Evolutionary conservation across 1,140 invertebrate genomes (phyloP), one percentile per base, ranked within the genome.

Genomic region (Agraylea sexmaculata): DNA sequence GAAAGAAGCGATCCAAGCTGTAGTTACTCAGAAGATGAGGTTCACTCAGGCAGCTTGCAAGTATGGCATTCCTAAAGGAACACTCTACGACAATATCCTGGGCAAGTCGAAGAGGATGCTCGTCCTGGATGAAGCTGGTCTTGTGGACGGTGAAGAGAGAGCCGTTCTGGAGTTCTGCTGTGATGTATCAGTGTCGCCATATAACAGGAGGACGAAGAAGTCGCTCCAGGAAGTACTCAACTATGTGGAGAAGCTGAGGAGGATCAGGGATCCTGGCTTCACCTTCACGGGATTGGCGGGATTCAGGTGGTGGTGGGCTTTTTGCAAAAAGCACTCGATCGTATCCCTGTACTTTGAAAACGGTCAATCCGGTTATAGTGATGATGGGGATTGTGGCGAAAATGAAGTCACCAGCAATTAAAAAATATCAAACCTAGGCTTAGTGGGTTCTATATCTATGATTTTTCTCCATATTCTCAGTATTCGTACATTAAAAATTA

Each of bases 301-400:
- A 2, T 83, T 81, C 50, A 58, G 78, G 13, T 83, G 80, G 80
- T 83, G 80, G 80, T 83, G 80, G 80, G 80, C 79, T 0, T 83
- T 83, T 51, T 82, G 79, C 63, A 82, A 82, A 55, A 82, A 83
- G 51, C 76, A 83, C 59, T 77, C 75, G 30, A 80, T 83, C 38
- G 77, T 81, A 1, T 49, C 47, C 3, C 35, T 45, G 16, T 49
- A 45, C 29, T 45, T 40, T 29, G 42, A 44, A n/a, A n/a, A n/a
- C n/a, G n/a, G n/a, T n/a, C n/a, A n/a, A n/a, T n/a, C n/a, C n/a
- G n/a, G n/a, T n/a, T n/a, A n/a, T n/a, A n/a, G n/a, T n/a, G n/a
- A n/a, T n/a, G n/a, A n/a, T n/a, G n/a, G n/a, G n/a, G n/a, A n/a
- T n/a, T n/a, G n/a, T n/a, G n/a, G n/a, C n/a, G n/a, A n/a, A n/a